Conservation (phyloP, 2,888 invertebrate species). For the Holacanthella duospinosa region DNA sequence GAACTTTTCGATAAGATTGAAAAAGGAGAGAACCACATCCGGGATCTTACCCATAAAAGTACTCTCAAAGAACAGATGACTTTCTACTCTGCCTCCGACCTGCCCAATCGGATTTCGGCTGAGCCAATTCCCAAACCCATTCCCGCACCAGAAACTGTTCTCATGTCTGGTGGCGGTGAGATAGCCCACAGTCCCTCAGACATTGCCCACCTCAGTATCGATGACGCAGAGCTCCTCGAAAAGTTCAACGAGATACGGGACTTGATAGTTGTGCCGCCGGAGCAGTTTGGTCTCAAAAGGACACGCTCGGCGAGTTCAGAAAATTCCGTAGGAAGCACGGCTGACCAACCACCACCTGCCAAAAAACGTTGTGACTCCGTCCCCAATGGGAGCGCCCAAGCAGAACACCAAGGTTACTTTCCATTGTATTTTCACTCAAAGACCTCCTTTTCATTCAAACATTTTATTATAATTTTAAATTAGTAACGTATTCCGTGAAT, state of each 20-base stretch:
- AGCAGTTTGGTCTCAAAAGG: conserved; percentile 36
- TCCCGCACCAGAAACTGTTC: neutral
- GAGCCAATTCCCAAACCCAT: conserved; percentile 13
- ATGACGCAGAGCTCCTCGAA: conserved; percentile 33
- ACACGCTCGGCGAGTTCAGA: conserved; percentile 14
- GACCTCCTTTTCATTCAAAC: no score
- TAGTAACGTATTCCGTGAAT: no score
- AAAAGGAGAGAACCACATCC: neutral
- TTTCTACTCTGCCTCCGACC: conserved; percentile 18
- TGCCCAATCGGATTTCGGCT: conserved; percentile 19
- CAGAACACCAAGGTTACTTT: neutral
- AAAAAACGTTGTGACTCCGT: no score
- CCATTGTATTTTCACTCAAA: no score
- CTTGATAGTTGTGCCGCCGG: conserved; percentile 37
- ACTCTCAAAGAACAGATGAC: conserved; percentile 16
- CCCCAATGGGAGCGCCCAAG: no score
- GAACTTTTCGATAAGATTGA: conserved; percentile 48
- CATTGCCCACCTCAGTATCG: neutral
- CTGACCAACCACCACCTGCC: conserved; percentile 8
- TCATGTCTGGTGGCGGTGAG: conserved; percentile 18
- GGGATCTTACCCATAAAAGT: no score
- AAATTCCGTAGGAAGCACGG: neutral
- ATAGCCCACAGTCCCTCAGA: neutral
- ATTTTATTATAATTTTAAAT: no score
- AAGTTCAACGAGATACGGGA: conserved; percentile 38